Evolutionary conservation across 2,888 invertebrate genomes (phyloP).

Genomic region (Deroplatys truncata): DNA sequence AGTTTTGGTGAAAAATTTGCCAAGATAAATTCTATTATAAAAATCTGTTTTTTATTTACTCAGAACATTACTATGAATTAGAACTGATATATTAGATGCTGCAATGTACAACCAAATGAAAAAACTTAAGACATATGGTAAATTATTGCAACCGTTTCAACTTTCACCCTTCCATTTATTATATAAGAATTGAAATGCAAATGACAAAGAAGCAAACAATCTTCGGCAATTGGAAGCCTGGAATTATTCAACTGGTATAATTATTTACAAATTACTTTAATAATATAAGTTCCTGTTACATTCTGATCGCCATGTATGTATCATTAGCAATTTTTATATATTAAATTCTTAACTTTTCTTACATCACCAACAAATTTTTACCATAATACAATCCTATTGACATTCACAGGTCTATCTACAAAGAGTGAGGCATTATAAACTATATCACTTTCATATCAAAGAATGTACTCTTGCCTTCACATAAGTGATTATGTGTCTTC

Average conservation of each 20-base stretch:
- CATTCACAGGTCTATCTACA: slow-evolving; percentile 4
- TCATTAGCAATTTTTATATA: neutral
- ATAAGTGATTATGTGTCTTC: neutral
- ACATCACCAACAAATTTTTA: neutral
- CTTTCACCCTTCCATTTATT: slow-evolving; percentile 1
- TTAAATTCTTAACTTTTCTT: neutral
- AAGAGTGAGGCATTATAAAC: neutral
- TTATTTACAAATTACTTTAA: slow-evolving; percentile 5
- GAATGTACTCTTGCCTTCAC: neutral
- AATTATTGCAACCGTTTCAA: neutral
- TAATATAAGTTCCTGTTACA: neutral
- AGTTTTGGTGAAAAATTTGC: too few species aligned
- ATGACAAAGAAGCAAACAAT: neutral
- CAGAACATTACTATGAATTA: too few species aligned
- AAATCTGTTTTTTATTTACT: too few species aligned
- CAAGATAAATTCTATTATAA: too few species aligned
- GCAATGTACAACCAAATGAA: neutral
- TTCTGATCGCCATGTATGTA: neutral
- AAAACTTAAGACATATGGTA: neutral
- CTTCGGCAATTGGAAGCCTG: neutral
- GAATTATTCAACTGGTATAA: neutral
- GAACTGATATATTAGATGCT: too few species aligned
- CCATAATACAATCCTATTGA: slow-evolving; percentile 4
- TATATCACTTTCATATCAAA: neutral
- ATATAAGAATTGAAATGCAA: slow-evolving; percentile 6